A percentile compares a stretch with the other conserved stretches of the same genome.
phyloP scores from a whole-genome alignment of 2,888 invertebrate species.

The Ennomos quercinarius region DNA sequence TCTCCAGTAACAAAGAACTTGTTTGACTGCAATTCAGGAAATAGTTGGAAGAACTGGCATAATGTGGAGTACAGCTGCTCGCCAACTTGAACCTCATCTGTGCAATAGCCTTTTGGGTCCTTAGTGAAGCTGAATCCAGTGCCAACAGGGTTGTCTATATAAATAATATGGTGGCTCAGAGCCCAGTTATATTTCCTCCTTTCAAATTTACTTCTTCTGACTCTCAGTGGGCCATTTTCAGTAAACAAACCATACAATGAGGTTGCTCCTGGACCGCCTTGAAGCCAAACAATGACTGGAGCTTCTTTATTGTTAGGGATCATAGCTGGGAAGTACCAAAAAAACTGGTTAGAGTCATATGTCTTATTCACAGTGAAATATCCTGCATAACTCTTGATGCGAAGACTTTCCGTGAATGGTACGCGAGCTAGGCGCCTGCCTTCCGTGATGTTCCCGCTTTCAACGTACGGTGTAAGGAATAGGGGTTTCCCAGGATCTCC shows the following conservation, averaged over 20 bases:
- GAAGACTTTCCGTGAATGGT: constrained; percentile 84
- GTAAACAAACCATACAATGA: constrained; percentile 92
- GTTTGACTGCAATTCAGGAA: constrained; percentile 89
- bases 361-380: constrained; percentile 93
- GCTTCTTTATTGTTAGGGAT: constrained; percentile 78
- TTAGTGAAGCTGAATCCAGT: constrained; percentile 96
- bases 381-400: constrained; percentile 90
- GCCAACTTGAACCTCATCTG: constrained; percentile 92
- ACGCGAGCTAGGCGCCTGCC: constrained; percentile 86
- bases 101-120: constrained; percentile 90
- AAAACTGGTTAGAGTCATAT: constrained; percentile 93
- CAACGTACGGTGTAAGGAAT: constrained; percentile 90
- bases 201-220: constrained; percentile 69
- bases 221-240: constrained; percentile 91
- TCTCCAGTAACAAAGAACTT: constrained; percentile 96
- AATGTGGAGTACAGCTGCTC: constrained; percentile 91
- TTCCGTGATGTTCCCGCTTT: constrained; percentile 88
- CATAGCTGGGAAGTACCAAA: constrained; percentile 96
- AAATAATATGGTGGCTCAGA: constrained; percentile 91
- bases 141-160: constrained; percentile 97
- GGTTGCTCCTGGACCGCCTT: constrained; percentile 94
- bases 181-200: constrained; percentile 93
- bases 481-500: constrained; percentile 86
- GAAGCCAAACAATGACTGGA: constrained; percentile 93
- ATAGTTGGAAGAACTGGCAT: constrained; percentile 93